A percentile compares a stretch with the other conserved stretches of the same genome.
These are phyloP conservation scores for Nemurella pictetii DNA, from an alignment of 2,888 invertebrate genomes.

Conservation along the genomic window DNA sequence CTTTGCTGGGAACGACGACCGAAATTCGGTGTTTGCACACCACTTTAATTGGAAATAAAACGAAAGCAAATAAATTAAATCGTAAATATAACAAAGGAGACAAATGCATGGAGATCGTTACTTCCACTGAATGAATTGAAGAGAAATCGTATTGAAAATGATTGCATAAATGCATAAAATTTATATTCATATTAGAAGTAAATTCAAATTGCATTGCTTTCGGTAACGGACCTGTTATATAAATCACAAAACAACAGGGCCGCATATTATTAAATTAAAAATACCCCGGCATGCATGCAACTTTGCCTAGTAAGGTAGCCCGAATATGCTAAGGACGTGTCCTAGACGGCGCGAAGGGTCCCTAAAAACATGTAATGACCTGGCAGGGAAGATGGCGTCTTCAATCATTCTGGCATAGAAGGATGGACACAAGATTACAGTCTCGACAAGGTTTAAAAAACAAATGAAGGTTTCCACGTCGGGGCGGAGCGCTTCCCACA, in stretches of 20 bases:
- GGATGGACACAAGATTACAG: slow-evolving; percentile 18
- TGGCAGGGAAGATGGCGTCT: slow-evolving; percentile 6
- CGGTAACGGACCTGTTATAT: neutral
- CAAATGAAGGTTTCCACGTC: slow-evolving; percentile 14
- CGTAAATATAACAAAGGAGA: neutral
- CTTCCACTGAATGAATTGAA: neutral
- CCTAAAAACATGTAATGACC: slow-evolving; percentile 26
- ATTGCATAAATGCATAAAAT: neutral
- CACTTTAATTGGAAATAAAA: neutral
- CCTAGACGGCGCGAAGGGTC: neutral
- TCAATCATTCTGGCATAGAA: slow-evolving; percentile 27
- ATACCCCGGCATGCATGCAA: neutral
- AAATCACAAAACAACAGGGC: neutral
- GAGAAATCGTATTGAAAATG: neutral
- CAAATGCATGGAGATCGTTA: neutral
- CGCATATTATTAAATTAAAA: neutral
- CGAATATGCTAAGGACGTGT: neutral
- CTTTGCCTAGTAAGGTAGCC: neutral
- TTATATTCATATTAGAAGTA: neutral
- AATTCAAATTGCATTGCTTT: neutral
- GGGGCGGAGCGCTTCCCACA: neutral
- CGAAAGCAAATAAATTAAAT: neutral
- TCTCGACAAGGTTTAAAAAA: slow-evolving; percentile 14
- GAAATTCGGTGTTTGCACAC: neutral
- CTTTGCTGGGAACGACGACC: neutral